phyloP scores from a whole-genome alignment of 2,888 invertebrate species.

The Megamerina dolium region DNA sequence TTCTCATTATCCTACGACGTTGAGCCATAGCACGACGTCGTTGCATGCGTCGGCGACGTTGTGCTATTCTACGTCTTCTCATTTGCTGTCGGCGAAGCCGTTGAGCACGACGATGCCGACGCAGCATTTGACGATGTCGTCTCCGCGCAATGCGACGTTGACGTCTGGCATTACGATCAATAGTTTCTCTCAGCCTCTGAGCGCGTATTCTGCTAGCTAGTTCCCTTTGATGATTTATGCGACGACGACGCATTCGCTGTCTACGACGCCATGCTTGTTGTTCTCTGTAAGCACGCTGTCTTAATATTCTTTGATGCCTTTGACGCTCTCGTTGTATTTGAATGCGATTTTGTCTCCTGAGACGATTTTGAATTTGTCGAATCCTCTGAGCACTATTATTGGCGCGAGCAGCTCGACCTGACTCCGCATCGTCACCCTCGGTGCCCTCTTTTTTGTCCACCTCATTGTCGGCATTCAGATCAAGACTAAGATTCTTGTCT shows the following conservation, averaged over 20 bases:
- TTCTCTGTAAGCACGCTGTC: not conserved
- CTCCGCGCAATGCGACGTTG: not conserved
- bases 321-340: not conserved
- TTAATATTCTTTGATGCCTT: not conserved
- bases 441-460: not conserved
- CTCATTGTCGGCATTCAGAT: conserved; percentile 9
- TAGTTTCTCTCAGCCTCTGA: not conserved
- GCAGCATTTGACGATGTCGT: not conserved
- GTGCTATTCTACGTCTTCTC: conserved; percentile 12
- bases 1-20: not conserved
- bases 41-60: conserved; percentile 17
- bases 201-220: not conserved
- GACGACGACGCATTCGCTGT: not conserved
- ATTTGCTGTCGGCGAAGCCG: conserved; percentile 1
- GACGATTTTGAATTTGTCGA: not conserved
- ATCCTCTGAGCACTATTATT: too few relatives aligned
- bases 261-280: too few relatives aligned
- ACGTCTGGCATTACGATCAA: not conserved
- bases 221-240: not conserved
- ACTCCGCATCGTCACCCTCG: not conserved
- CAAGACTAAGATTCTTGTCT: conserved; percentile 1
- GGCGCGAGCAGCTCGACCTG: not conserved
- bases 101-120: not conserved
- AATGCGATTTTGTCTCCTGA: not conserved
- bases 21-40: too few relatives aligned